Evolutionary conservation across 2,888 invertebrate genomes (phyloP).

Genomic region (Hypomecis atomaria): DNA sequence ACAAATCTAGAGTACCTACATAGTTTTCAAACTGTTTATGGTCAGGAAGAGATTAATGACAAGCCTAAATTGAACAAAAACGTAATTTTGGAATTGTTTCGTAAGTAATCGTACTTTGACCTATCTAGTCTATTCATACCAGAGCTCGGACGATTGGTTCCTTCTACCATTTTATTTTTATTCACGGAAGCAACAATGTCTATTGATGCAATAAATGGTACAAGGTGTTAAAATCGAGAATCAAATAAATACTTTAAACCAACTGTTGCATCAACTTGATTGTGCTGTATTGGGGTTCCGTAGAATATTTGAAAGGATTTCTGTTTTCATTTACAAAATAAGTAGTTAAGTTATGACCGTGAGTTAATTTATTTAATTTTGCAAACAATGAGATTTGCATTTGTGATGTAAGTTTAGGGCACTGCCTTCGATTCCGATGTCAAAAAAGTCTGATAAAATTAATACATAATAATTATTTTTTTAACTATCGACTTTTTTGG

Average conservation of each 20-base stretch:
- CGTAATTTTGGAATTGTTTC: too few species aligned
- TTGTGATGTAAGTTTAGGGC: too few species aligned
- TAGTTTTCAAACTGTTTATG: too few species aligned
- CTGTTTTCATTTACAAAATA: not conserved
- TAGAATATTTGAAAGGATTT: not conserved
- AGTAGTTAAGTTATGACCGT: not conserved
- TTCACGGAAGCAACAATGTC: slow-evolving; percentile 29
- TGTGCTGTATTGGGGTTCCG: slow-evolving; percentile 17
- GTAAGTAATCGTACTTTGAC: not conserved
- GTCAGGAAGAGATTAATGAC: too few species aligned
- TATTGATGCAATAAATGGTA: slow-evolving; percentile 30
- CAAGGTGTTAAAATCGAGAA: slow-evolving; percentile 28
- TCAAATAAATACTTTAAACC: slow-evolving; percentile 22
- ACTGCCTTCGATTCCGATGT: too few species aligned
- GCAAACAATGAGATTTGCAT: too few species aligned
- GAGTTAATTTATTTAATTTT: too few species aligned
- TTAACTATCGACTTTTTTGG: too few species aligned
- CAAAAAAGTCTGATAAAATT: too few species aligned
- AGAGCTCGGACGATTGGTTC: slow-evolving; percentile 1
- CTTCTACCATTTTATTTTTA: slow-evolving; percentile 21
- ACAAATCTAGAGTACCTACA: too few species aligned
- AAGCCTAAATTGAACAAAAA: too few species aligned
- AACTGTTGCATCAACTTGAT: slow-evolving; percentile 18
- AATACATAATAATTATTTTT: too few species aligned
- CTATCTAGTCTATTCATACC: not conserved